Evolutionary conservation across 2,888 invertebrate genomes (phyloP).

Genomic region (Agrenia bidenticulata): DNA sequence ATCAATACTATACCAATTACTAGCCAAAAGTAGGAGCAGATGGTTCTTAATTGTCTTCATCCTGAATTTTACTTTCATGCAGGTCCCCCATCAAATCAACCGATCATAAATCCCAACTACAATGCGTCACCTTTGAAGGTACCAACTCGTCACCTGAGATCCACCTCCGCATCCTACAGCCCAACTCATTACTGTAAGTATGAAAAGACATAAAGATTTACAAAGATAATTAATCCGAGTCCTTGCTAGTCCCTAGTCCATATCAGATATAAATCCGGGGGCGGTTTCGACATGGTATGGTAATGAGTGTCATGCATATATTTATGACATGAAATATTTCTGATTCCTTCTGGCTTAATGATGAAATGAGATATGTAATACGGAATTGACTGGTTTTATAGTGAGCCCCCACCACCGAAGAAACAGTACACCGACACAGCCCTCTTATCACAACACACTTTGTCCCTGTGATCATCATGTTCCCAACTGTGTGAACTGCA

Average conservation of each 20-base stretch:
- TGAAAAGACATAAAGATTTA: no score
- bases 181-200: constrained; percentile 43
- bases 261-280: background rate
- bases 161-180: constrained; percentile 34
- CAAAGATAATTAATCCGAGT: no score
- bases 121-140: constrained; percentile 37
- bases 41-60: no score
- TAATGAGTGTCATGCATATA: background rate
- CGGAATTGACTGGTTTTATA: constrained; percentile 15
- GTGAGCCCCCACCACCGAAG: constrained; percentile 37
- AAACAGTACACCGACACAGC: constrained; percentile 38
- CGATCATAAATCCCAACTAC: constrained; percentile 40
- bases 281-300: background rate
- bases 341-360: background rate
- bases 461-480: background rate
- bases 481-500: background rate
- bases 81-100: constrained; percentile 40
- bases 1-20: no score
- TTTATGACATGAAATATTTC: no score
- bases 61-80: no score
- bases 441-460: background rate
- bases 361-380: no score
- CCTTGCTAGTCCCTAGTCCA: no score
- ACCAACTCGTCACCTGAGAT: constrained; percentile 40
- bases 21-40: no score